These are phyloP conservation scores for Stegostoma tigrinum DNA, from an alignment of 2,113 vertebrate genomes.

Conservation along the genomic window DNA sequence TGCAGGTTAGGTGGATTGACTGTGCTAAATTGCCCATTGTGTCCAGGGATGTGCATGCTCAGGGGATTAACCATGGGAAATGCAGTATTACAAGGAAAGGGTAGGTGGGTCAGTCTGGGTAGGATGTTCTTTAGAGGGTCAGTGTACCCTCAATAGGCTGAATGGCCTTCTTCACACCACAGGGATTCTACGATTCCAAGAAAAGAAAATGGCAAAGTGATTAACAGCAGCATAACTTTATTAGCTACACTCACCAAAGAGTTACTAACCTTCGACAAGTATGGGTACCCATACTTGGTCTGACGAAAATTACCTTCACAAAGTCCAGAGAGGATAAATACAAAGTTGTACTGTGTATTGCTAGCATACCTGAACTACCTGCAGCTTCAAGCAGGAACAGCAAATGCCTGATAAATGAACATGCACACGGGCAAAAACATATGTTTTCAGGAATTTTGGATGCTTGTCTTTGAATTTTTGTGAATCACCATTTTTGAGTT, in stretches of 20 bases:
- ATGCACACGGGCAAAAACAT: background rate
- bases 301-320: background rate
- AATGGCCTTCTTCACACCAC: too few species aligned
- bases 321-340: background rate
- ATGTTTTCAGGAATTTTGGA: background rate
- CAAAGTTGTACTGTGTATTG: background rate
- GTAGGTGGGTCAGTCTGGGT: too few species aligned
- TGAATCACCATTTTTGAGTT: background rate
- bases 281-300: background rate
- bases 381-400: background rate
- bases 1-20: too few species aligned
- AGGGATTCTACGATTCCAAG: background rate
- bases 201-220: background rate
- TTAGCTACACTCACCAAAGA: background rate
- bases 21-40: too few species aligned
- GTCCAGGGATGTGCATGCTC: too few species aligned
- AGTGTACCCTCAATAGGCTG: too few species aligned
- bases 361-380: background rate
- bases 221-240: background rate
- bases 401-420: background rate
- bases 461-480: background rate
- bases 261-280: background rate
- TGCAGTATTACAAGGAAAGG: too few species aligned
- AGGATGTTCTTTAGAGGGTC: too few species aligned
- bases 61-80: too few species aligned